Conservation (phyloP, 2,113 vertebrate species). For the Passerina amoena region DNA sequence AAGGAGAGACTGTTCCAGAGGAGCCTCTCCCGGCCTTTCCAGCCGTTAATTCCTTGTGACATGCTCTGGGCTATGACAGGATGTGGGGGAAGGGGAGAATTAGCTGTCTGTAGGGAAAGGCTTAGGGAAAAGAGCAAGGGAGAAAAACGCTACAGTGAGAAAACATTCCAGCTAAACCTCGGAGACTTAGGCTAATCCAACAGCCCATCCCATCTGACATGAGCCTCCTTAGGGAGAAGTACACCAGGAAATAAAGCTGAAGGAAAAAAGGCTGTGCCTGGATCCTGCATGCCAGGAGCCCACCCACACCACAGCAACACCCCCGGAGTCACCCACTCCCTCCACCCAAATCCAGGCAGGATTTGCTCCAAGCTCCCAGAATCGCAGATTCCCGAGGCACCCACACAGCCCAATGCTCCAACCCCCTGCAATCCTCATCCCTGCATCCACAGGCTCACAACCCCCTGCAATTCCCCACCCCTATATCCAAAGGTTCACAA, state of each 20-base stretch:
- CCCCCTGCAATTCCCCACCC: no score
- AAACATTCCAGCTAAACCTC: slow-evolving; percentile 27
- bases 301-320: background rate
- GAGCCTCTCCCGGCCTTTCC: slow-evolving; percentile 33
- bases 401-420: background rate
- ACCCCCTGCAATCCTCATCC: background rate
- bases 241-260: background rate
- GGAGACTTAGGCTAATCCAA: slow-evolving; percentile 19
- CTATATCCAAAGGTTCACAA: background rate
- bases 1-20: slow-evolving; percentile 43
- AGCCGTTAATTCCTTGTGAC: slow-evolving; percentile 56
- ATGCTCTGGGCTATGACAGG: slow-evolving; percentile 22
- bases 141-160: background rate
- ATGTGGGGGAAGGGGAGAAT: slow-evolving; percentile 55
- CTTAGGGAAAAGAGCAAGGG: slow-evolving; percentile 50
- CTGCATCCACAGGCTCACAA: background rate
- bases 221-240: background rate
- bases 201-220: background rate
- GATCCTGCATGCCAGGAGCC: background rate
- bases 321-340: background rate
- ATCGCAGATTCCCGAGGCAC: background rate
- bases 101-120: slow-evolving; percentile 40
- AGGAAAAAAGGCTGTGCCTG: background rate
- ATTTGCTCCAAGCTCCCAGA: background rate
- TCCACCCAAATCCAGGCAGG: background rate